A percentile compares a stretch with the other conserved stretches of the same genome.
Conservation (phyloP, 2,113 vertebrate species). For the Ascaphus truei region DNA sequence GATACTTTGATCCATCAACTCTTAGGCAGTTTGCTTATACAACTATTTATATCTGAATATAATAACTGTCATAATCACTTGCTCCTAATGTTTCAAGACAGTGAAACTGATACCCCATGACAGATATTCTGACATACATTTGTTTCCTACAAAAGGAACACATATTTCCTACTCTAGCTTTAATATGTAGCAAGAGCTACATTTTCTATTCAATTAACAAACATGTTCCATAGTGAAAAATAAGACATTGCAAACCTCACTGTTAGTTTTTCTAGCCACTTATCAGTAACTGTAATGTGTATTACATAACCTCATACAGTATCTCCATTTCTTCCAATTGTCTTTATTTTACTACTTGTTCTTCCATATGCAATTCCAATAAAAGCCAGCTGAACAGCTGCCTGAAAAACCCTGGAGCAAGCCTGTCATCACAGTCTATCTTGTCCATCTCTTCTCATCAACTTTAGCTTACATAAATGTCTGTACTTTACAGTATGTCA, state of each 20-base stretch:
- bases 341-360: not conserved
- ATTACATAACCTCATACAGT: not conserved
- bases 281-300: not conserved
- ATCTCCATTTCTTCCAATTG: not conserved
- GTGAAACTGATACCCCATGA: no score
- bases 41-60: no score
- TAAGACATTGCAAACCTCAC: not conserved
- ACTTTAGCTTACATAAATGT: not conserved
- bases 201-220: not conserved
- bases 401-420: slow-evolving; percentile 8
- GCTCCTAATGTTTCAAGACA: no score
- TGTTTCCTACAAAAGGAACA: no score
- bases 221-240: not conserved
- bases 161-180: no score
- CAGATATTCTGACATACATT: no score
- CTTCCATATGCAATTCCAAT: slow-evolving; percentile 2
- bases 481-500: not conserved
- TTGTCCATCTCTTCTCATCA: slow-evolving; percentile 17
- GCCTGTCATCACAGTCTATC: slow-evolving; percentile 2
- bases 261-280: not conserved
- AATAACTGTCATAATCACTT: no score
- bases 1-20: no score
- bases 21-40: no score
- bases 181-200: no score
- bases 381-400: slow-evolving; percentile 5